A percentile compares a stretch with the other conserved stretches of the same genome.
Evolutionary conservation across 2,113 vertebrate species (phyloP).

Genomic region (Leucopternis melanops): DNA sequence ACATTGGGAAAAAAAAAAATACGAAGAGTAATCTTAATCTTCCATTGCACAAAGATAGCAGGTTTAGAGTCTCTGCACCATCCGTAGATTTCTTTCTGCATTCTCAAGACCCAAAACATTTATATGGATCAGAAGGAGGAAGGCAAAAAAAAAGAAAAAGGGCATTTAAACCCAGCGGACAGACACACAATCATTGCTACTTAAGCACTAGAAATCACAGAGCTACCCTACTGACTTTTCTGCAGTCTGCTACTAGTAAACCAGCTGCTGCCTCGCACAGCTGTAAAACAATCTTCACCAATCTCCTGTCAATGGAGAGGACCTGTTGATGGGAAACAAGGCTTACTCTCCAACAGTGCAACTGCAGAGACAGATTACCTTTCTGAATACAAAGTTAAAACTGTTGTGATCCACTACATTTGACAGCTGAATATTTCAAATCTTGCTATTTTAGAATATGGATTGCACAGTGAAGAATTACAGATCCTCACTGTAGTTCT

Average conservation of each 20-base stretch:
- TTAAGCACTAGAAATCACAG: background rate
- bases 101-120: background rate
- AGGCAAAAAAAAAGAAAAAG: background rate
- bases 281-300: accelerated
- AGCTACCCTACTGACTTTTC: background rate
- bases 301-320: accelerated
- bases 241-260: background rate
- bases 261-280: background rate
- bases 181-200: background rate
- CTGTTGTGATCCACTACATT: background rate
- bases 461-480: background rate
- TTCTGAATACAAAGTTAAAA: background rate
- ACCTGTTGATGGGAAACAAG: accelerated
- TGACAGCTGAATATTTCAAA: background rate
- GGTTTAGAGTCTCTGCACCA: background rate
- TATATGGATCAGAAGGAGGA: background rate
- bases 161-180: background rate
- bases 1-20: background rate
- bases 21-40: background rate
- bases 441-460: background rate
- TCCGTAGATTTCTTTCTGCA: background rate
- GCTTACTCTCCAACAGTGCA: accelerated
- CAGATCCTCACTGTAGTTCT: background rate
- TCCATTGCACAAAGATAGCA: background rate
- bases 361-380: no score